phyloP scores from a whole-genome alignment of 2,888 invertebrate species.

The Pachydiplax longipennis region DNA sequence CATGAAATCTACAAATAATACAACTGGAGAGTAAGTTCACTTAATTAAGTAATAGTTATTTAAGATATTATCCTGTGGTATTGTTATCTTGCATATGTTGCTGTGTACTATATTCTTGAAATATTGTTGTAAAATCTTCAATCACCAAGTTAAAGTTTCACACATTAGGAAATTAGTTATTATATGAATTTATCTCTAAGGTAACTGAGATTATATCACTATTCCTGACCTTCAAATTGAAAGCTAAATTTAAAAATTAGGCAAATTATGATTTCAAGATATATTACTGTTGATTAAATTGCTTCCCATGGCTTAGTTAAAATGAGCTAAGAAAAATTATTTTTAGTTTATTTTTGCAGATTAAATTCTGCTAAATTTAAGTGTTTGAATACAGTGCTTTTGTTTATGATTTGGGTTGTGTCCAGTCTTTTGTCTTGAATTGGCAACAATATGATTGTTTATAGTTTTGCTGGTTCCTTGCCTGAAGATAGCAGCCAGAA shows the following conservation, averaged over 20 bases:
- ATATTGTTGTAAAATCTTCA: no score
- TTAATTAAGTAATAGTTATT: neutral
- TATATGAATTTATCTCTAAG: no score
- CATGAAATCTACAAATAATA: neutral
- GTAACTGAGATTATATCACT: no score
- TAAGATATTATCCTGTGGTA: no score
- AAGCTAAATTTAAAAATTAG: no score
- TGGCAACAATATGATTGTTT: neutral
- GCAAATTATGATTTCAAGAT: neutral
- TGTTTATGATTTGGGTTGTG: neutral
- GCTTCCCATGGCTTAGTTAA: no score
- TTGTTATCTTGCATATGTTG: no score
- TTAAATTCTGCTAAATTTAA: neutral
- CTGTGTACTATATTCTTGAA: no score
- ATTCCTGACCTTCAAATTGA: no score
- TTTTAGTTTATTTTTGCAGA: neutral
- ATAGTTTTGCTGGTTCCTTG: neutral
- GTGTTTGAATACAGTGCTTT: no score
- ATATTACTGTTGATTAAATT: neutral
- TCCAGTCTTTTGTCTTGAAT: neutral
- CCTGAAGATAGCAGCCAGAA: neutral
- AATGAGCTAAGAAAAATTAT: neutral
- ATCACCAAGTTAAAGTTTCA: no score
- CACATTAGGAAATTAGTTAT: no score
- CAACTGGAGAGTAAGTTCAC: conserved; percentile 3